Conservation (phyloP, 2,113 vertebrate genomes). For the Trichechus manatus region DNA sequence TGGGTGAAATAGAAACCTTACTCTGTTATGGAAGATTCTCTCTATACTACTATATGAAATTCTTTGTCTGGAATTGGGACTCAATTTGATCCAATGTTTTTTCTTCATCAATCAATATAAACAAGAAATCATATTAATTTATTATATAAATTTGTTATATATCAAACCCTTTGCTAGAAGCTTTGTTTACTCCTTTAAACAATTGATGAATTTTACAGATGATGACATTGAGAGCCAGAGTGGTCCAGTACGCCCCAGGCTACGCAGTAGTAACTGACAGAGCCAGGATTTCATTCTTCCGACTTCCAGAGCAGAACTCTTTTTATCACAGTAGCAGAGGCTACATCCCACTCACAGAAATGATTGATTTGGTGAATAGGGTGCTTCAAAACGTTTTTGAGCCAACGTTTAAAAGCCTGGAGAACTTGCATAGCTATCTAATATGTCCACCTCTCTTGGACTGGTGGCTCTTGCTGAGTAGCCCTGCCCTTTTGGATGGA, state of each 20-base stretch:
- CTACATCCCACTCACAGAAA: background rate
- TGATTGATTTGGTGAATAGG: background rate
- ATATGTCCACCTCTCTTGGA: background rate
- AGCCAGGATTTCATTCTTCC: background rate
- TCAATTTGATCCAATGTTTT: background rate
- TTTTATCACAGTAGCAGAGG: background rate
- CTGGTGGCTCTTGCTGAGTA: too few relatives aligned
- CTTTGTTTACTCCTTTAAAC: slow-evolving; percentile 1
- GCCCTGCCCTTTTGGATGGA: too few relatives aligned
- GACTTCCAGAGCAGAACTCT: background rate
- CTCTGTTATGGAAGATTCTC: background rate
- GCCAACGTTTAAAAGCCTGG: background rate
- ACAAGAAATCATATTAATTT: background rate
- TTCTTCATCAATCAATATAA: background rate
- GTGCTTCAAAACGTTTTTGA: background rate
- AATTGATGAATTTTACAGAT: background rate
- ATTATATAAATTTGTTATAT: background rate
- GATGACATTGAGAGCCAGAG: background rate
- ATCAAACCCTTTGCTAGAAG: background rate
- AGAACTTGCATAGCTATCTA: background rate
- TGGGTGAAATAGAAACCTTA: background rate
- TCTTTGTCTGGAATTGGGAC: background rate
- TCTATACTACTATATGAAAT: background rate
- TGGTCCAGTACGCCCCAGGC: too few relatives aligned
- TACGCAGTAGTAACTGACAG: rapidly evolving